Conservation (phyloP, 2,888 invertebrate species). For the Ceratothoa steindachneri region DNA sequence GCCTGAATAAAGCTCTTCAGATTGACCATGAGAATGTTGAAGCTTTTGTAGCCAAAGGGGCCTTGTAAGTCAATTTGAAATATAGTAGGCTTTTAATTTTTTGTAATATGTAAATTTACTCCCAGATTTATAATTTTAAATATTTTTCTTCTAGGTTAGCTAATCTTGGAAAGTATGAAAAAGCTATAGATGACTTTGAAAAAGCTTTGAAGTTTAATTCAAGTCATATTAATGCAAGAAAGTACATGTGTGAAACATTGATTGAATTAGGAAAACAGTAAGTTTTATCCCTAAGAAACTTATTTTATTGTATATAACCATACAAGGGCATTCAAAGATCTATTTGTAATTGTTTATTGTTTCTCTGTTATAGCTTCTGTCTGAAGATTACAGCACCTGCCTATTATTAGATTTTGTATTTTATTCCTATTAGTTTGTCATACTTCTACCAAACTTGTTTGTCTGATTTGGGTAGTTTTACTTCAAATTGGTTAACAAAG, state of each 20-base stretch:
- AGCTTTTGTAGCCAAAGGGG: slow-evolving; percentile 84
- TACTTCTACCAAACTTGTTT: too few relatives aligned
- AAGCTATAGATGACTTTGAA: slow-evolving; percentile 92
- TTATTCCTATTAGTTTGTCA: neutral
- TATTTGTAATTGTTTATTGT: neutral
- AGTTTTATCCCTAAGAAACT: slow-evolving; percentile 57
- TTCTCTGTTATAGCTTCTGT: neutral
- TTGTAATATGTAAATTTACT: too few relatives aligned
- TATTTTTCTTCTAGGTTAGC: slow-evolving; percentile 62
- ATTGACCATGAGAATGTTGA: slow-evolving; percentile 89
- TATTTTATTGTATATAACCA: too few relatives aligned
- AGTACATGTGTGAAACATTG: slow-evolving; percentile 88
- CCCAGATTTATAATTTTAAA: too few relatives aligned
- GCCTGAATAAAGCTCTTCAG: slow-evolving; percentile 84
- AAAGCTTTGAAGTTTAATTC: slow-evolving; percentile 81
- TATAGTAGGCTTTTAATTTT: too few relatives aligned
- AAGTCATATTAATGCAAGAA: slow-evolving; percentile 85
- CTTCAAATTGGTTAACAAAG: too few relatives aligned
- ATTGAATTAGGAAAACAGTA: slow-evolving; percentile 73
- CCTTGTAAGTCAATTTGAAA: slow-evolving; percentile 62
- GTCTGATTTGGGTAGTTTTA: too few relatives aligned
- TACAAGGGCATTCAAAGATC: too few relatives aligned
- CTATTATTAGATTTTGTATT: too few relatives aligned
- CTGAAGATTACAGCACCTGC: too few relatives aligned
- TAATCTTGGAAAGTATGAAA: slow-evolving; percentile 86